These are phyloP conservation scores for Pitangus sulphuratus DNA, from an alignment of 2,797 vertebrate species.

Conservation along the genomic window DNA sequence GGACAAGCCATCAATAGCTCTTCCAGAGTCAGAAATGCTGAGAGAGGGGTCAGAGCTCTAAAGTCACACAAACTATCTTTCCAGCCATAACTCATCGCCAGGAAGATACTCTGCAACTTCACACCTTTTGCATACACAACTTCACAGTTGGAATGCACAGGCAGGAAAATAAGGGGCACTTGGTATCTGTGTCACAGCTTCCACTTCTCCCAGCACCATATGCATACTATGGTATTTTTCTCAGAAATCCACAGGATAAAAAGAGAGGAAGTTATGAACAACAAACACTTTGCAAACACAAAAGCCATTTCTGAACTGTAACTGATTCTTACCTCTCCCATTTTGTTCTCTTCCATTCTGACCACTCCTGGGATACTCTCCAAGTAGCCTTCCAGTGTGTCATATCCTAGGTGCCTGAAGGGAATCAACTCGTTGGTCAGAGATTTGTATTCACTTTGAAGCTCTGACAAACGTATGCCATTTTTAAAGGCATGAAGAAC, in stretches of 20 bases:
- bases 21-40: neutral
- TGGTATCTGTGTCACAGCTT: neutral
- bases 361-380: slow-evolving; percentile 86
- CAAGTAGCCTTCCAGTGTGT: slow-evolving; percentile 83
- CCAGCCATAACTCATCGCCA: neutral
- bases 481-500: slow-evolving; percentile 89
- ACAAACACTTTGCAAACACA: neutral
- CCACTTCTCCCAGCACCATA: neutral
- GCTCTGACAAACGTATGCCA: slow-evolving; percentile 78
- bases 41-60: neutral
- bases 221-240: neutral
- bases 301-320: neutral
- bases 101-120: neutral
- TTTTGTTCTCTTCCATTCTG: slow-evolving; percentile 76
- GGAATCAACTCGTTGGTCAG: slow-evolving; percentile 90
- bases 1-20: neutral
- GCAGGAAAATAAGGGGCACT: neutral
- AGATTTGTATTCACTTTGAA: slow-evolving; percentile 84
- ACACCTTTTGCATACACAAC: neutral
- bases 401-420: slow-evolving; percentile 81
- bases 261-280: neutral
- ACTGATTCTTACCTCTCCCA: slow-evolving; percentile 83
- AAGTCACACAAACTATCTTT: neutral
- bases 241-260: neutral
- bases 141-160: neutral